A percentile compares a stretch with the other conserved stretches of the same genome.
Conservation (phyloP, 2,888 invertebrate species). For the Rhagium mordax region DNA sequence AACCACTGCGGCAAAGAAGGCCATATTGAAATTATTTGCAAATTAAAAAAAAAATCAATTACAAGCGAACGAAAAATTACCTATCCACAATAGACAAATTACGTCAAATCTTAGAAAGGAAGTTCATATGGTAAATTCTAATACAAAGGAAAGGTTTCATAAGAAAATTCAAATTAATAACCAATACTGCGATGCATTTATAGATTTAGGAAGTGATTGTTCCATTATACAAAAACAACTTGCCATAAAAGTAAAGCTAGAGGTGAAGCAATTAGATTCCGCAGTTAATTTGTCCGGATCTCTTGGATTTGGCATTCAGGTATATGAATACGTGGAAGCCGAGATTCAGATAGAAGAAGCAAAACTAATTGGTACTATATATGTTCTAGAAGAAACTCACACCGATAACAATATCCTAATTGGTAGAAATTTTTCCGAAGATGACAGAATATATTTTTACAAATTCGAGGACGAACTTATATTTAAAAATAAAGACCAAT, state of each 20-base stretch:
- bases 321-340: background rate
- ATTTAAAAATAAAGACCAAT: conserved; percentile 4
- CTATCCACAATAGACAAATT: too few relatives aligned
- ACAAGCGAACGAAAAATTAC: too few relatives aligned
- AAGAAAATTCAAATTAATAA: too few relatives aligned
- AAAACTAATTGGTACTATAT: background rate
- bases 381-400: background rate
- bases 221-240: too few relatives aligned
- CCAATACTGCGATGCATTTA: too few relatives aligned
- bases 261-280: too few relatives aligned
- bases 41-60: background rate
- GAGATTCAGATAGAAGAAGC: background rate
- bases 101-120: background rate
- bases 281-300: background rate
- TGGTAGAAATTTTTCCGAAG: conserved; percentile 25
- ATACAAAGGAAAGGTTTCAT: too few relatives aligned
- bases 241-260: too few relatives aligned
- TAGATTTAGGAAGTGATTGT: too few relatives aligned
- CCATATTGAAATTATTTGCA: background rate
- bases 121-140: too few relatives aligned
- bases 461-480: conserved; percentile 1
- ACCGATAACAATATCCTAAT: conserved; percentile 8
- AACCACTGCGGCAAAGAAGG: background rate
- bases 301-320: conserved; percentile 3
- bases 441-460: conserved; percentile 5